Evolutionary conservation across 2,797 vertebrate genomes (phyloP).

Genomic region (Pogoniulus pusillus): DNA sequence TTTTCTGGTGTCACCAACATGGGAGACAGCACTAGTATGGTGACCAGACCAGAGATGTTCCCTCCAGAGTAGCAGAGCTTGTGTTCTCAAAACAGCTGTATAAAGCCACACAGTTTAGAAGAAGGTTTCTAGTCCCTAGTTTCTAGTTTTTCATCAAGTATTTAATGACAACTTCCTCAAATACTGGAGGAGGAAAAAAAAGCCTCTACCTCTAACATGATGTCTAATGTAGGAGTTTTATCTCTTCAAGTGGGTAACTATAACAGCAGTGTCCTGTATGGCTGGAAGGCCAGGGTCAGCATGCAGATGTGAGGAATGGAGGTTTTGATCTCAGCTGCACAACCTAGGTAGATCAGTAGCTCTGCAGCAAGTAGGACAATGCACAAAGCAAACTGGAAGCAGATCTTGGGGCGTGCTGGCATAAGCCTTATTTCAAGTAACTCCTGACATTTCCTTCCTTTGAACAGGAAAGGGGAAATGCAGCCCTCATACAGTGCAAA

Average conservation of each 20-base stretch:
- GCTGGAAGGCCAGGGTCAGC: background rate
- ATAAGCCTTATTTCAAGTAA: background rate
- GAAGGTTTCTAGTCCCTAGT: background rate
- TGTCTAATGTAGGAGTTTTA: background rate
- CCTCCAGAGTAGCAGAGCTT: background rate
- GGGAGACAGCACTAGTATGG: background rate
- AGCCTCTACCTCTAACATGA: background rate
- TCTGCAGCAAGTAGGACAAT: background rate
- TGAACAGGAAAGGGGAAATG: background rate
- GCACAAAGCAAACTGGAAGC: background rate
- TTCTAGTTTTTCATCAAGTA: background rate
- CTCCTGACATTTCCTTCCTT: background rate
- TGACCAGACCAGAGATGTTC: background rate
- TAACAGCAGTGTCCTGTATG: background rate
- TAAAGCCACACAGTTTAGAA: background rate
- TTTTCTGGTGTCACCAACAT: background rate
- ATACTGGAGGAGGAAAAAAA: background rate
- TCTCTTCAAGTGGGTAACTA: background rate
- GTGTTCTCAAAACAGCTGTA: background rate
- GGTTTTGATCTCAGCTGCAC: rapidly evolving
- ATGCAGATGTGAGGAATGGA: background rate
- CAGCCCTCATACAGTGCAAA: background rate
- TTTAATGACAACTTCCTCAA: background rate
- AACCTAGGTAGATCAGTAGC: background rate
- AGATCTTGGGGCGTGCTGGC: background rate